A percentile compares a stretch with the other conserved stretches of the same genome.
These are phyloP conservation scores for Caerostris extrusa DNA, from an alignment of 1,140 invertebrate genomes.

Conservation along the genomic window DNA sequence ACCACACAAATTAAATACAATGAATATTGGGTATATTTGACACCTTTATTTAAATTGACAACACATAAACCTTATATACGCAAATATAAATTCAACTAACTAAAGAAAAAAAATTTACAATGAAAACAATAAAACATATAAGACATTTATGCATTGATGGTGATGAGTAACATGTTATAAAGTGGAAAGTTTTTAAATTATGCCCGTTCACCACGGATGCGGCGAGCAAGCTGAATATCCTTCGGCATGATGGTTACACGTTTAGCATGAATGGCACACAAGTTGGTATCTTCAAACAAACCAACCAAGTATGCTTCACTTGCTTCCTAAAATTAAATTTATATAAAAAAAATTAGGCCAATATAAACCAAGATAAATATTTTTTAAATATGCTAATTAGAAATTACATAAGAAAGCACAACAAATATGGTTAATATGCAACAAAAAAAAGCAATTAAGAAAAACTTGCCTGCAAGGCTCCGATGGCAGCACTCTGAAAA, in stretches of 20 bases:
- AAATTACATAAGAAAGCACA: neutral
- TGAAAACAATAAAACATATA: constrained; percentile 35
- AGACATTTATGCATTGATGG: constrained; percentile 52
- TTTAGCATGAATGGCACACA: constrained; percentile 97
- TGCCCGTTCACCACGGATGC: constrained; percentile 82
- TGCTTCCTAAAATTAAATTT: constrained; percentile 86
- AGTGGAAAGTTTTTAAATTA: constrained; percentile 73
- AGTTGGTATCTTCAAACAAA: constrained; percentile 94
- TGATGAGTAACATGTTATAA: constrained; percentile 41
- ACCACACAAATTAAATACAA: no score
- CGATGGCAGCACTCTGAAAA: constrained; percentile 84
- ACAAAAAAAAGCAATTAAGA: neutral
- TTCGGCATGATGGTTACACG: constrained; percentile 98
- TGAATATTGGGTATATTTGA: neutral
- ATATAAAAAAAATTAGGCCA: no score
- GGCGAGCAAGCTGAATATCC: constrained; percentile 94
- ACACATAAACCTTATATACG: neutral
- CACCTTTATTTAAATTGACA: constrained; percentile 45
- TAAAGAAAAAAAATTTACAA: constrained; percentile 59
- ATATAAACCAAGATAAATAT: neutral
- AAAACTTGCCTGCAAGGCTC: constrained; percentile 78
- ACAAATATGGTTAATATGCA: neutral
- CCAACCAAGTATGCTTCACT: constrained; percentile 94
- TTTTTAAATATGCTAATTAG: neutral
- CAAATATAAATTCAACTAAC: constrained; percentile 30